These are phyloP conservation scores for Saccostrea cuccullata DNA, from an alignment of 1,140 invertebrate species.

Conservation along the genomic window DNA sequence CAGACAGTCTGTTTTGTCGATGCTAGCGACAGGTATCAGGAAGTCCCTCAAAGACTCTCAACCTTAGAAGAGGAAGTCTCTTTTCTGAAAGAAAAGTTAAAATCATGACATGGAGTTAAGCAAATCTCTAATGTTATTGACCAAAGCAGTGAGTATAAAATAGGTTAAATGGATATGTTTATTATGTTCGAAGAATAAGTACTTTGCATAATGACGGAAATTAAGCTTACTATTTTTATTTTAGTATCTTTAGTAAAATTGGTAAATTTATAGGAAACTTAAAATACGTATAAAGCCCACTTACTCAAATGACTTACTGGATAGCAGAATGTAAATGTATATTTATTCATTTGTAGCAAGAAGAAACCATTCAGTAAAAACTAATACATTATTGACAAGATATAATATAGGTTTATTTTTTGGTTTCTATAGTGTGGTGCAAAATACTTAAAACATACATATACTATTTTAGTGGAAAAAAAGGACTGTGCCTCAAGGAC, in stretches of 20 bases:
- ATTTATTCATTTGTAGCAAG: no score
- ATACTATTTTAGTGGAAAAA: background rate
- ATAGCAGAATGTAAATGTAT: no score
- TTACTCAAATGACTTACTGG: no score
- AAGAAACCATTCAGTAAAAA: no score
- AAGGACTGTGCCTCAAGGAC: background rate
- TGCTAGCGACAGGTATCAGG: background rate
- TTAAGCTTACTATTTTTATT: background rate
- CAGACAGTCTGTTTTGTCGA: background rate
- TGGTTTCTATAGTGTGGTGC: background rate
- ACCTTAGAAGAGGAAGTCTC: background rate
- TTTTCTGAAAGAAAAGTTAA: background rate
- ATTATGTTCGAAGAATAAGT: background rate
- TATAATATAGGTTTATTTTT: background rate
- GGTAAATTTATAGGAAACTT: no score
- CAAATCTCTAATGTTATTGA: background rate
- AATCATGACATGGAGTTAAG: background rate
- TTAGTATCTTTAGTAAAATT: no score
- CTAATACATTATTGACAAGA: background rate
- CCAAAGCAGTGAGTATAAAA: background rate
- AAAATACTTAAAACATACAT: background rate
- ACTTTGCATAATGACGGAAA: background rate
- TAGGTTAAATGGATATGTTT: background rate
- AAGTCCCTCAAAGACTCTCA: background rate
- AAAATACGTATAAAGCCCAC: no score